These are phyloP conservation scores for Cygnus atratus DNA, from an alignment of 2,113 vertebrate species.

Conservation along the genomic window DNA sequence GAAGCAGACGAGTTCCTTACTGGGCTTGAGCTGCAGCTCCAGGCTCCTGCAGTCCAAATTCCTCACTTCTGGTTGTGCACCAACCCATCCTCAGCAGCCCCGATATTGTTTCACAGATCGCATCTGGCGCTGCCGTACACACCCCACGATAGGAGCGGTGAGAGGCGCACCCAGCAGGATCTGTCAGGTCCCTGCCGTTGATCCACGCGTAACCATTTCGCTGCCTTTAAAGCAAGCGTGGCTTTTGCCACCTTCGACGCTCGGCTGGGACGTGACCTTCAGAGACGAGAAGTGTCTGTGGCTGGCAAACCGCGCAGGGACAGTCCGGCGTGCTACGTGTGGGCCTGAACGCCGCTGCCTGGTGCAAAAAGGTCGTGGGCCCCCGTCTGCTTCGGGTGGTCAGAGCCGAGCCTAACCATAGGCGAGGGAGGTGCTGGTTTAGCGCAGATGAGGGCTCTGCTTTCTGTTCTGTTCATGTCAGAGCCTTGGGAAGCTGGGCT, in stretches of 20 bases:
- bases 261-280: accelerated
- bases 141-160: background rate
- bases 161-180: no score
- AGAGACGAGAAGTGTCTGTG: accelerated
- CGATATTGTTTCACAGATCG: background rate
- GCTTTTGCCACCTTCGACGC: background rate
- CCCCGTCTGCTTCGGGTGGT: accelerated
- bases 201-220: no score
- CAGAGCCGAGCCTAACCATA: background rate
- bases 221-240: background rate
- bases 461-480: background rate
- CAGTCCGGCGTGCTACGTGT: accelerated
- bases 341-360: background rate
- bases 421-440: background rate
- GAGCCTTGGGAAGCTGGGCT: background rate
- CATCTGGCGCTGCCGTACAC: background rate
- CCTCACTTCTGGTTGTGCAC: background rate
- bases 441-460: background rate
- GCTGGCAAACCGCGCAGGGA: accelerated
- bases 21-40: background rate
- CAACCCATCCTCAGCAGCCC: background rate
- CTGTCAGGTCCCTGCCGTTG: no score
- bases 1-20: background rate
- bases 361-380: background rate
- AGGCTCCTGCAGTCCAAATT: background rate